Conservation (phyloP, 2,888 invertebrate genomes). For the Calameuta pallipes region DNA sequence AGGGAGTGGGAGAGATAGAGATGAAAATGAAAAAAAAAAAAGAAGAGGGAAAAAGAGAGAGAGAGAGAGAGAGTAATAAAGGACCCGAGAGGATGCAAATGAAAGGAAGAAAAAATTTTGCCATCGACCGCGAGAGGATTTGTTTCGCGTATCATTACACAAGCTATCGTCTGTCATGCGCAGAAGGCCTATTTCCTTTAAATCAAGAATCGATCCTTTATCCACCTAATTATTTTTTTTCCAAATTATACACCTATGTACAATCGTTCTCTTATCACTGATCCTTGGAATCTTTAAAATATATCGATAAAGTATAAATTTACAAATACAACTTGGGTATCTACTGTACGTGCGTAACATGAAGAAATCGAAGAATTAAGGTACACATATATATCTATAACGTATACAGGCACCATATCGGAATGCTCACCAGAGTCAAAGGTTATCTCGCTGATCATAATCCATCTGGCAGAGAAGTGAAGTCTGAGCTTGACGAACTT, state of each 20-base stretch:
- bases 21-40: conserved; percentile 29
- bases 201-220: not conserved
- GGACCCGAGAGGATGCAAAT: not conserved
- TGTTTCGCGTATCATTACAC: not conserved
- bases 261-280: not conserved
- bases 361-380: not conserved
- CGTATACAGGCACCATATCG: not conserved
- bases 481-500: conserved; percentile 83
- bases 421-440: conserved; percentile 79
- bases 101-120: not conserved
- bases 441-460: conserved; percentile 88
- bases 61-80: not conserved
- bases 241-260: not conserved
- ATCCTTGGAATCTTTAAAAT: not conserved
- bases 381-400: not conserved
- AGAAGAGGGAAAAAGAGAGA: no score
- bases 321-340: not conserved
- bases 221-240: not conserved
- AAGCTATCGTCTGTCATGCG: not conserved
- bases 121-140: not conserved
- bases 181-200: not conserved
- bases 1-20: conserved; percentile 19
- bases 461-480: conserved; percentile 85
- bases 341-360: not conserved
- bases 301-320: not conserved